Evolutionary conservation across 2,888 invertebrate species (phyloP).

Genomic region (Lasioglossum malachurum): DNA sequence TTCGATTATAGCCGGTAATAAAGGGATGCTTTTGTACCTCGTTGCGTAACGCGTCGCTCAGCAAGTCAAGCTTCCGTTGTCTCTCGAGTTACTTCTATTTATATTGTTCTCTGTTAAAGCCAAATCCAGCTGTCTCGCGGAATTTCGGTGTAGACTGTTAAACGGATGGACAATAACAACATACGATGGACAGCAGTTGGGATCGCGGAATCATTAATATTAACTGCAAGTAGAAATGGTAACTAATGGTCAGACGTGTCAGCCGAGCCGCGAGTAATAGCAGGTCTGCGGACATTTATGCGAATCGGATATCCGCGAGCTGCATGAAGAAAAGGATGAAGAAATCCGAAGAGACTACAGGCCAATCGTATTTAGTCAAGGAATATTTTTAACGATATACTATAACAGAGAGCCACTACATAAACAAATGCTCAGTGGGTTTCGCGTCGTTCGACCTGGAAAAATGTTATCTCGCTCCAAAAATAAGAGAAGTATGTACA

Average conservation of each 20-base stretch:
- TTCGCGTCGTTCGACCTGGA: no score
- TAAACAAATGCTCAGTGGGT: no score
- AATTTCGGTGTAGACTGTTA: not conserved
- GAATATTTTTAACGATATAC: not conserved
- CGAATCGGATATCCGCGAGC: not conserved
- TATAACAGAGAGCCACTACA: no score
- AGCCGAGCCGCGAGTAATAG: not conserved
- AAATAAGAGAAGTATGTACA: no score
- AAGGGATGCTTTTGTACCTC: not conserved
- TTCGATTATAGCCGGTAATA: not conserved
- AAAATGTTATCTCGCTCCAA: no score
- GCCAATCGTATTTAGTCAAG: not conserved
- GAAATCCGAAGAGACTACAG: not conserved
- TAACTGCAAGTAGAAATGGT: conserved; percentile 15
- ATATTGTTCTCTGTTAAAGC: not conserved
- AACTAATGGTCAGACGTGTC: conserved; percentile 15
- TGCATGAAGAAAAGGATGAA: not conserved
- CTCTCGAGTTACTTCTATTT: conserved; percentile 2
- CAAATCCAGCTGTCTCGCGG: not conserved
- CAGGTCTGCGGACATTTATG: not conserved
- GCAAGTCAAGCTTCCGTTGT: not conserved
- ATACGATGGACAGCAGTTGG: not conserved
- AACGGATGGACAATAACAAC: not conserved
- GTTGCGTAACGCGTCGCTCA: not conserved
- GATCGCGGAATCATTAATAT: conserved; percentile 1